Percentiles rank a stretch among this genome's conserved stretches.
Conservation (phyloP, 2,888 invertebrate species). For the Lordiphosa andalusiaca region DNA sequence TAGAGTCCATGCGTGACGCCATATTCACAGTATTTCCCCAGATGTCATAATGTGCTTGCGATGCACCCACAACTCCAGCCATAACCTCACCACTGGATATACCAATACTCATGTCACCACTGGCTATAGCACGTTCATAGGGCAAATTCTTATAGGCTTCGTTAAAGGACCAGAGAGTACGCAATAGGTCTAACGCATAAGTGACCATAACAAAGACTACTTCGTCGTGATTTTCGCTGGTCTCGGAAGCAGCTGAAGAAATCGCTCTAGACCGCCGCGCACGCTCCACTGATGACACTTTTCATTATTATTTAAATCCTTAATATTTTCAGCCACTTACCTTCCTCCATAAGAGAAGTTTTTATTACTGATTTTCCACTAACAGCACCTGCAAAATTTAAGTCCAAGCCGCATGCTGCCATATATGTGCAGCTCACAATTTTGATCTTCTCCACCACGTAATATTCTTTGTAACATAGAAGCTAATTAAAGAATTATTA, state of each 20-base stretch:
- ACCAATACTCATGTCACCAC: conserved; percentile 81
- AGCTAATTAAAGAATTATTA: conserved; percentile 80
- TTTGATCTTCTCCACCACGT: conserved; percentile 96
- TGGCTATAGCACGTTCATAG: conserved; percentile 42
- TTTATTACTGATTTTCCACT: conserved; percentile 30
- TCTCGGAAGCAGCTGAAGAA: not conserved
- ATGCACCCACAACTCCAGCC: conserved; percentile 96
- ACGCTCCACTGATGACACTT: conserved; percentile 1
- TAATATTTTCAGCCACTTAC: not conserved
- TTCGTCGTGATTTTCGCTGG: conserved; percentile 67
- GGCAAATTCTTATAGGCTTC: conserved; percentile 81
- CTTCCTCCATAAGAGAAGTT: not conserved
- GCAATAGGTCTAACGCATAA: conserved; percentile 83
- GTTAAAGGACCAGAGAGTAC: conserved; percentile 83
- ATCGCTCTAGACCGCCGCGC: not conserved
- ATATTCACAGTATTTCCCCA: conserved; percentile 99
- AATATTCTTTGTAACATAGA: conserved; percentile 82
- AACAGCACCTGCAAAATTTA: conserved; percentile 82
- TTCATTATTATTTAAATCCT: not conserved
- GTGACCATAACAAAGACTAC: conserved; percentile 84
- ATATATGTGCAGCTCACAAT: conserved; percentile 97
- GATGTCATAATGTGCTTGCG: conserved; percentile 96
- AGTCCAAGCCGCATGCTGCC: conserved; percentile 95
- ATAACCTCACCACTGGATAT: conserved; percentile 94
- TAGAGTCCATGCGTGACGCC: conserved; percentile 97